A percentile compares a stretch with the other conserved stretches of the same genome.
Conservation (phyloP, 2,797 vertebrate genomes). For the Dryobates pubescens region DNA sequence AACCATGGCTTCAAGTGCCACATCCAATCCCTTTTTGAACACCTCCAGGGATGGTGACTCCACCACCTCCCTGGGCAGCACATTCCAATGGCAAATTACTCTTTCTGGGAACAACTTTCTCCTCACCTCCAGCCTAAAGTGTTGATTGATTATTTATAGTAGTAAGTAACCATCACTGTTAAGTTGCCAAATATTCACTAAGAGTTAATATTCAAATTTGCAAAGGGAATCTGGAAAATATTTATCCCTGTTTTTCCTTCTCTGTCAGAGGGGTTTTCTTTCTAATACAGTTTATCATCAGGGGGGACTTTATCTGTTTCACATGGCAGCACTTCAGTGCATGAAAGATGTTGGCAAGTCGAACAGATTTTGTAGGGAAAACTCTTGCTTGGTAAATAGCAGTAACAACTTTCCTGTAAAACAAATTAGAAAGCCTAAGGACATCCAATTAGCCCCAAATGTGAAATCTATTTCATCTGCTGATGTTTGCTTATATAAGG, state of each 20-base stretch:
- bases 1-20: no score
- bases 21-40: no score
- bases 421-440: background rate
- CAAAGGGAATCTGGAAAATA: no score
- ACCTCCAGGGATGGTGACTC: no score
- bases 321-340: background rate
- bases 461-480: background rate
- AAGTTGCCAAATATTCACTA: background rate
- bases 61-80: no score
- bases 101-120: no score
- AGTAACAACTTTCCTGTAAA: background rate
- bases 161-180: background rate
- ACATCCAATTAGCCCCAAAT: background rate
- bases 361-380: background rate
- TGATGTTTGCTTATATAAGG: background rate
- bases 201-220: no score
- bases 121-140: no score
- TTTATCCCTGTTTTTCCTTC: background rate
- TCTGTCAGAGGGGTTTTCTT: background rate
- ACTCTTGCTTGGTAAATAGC: background rate
- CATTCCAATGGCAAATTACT: no score
- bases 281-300: background rate
- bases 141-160: background rate
- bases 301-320: background rate
- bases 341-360: background rate